Evolutionary conservation across 2,888 invertebrate species (phyloP), one percentile per base, ranked within the genome.

Genomic region (Rhagonycha fulva): DNA sequence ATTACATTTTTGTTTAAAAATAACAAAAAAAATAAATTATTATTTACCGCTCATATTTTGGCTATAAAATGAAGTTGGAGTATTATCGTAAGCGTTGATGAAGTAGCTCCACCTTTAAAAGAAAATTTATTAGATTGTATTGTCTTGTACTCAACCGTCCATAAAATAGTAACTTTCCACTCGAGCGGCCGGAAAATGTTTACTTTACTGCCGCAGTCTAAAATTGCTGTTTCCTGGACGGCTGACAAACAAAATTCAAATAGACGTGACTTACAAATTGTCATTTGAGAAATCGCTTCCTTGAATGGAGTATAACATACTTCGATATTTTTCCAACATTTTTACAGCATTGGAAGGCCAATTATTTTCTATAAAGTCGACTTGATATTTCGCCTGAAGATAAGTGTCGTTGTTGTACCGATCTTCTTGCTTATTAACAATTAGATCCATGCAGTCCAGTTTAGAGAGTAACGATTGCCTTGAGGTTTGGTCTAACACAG

Each of bases 21-120:
- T 47, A n/a, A 47, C 47, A 7, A 47, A 4, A 47, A n/a, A n/a
- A 47, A 2, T 0, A n/a, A 12, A n/a, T 66, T 9, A 60, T 12
- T 62, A 78, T 80, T 80, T 77, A 82, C 83, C 78, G 28, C 82
- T 77, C n/a, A 77, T 12, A 23, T 72, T 60, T 61, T 71, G 74
- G 0, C 80, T 47, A 70, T 83, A 82, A 62, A 82, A 79, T 2
- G 81, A 80, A 14, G 76, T 69, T 12, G 82, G 82, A 28, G 75
- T 63, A 12, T 32, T 75, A 19, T 80, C 76, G 24, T 76, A 80
- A 9, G 79, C 75, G 61, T 75, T 78, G 9, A 79, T 62, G 68
- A 81, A 82, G 63, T 80, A 63, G 70, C 79, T 79, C 79, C 82
- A 83, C 28, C 82, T 82, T 71, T 23, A 79, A 78, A 14, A 62